These are phyloP conservation scores for Thumatha senex DNA, from an alignment of 2,888 invertebrate genomes.

Conservation along the genomic window DNA sequence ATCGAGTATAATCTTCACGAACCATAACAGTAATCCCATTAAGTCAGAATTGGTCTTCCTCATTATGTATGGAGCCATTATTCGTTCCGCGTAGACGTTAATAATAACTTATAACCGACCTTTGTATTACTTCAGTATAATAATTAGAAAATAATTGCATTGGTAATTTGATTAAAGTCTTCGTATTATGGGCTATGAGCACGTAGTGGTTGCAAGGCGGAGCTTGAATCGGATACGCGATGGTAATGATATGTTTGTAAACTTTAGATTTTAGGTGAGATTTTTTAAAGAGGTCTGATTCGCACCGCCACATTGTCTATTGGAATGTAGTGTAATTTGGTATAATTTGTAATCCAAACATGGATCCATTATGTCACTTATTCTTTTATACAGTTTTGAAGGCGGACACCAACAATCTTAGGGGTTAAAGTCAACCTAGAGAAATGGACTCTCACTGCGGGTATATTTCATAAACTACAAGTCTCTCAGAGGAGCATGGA, in stretches of 20 bases:
- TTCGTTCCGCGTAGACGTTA: slow-evolving; percentile 32
- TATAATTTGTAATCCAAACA: too few species aligned
- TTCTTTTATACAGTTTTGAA: too few species aligned
- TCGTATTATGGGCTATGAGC: slow-evolving; percentile 15
- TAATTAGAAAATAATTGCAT: slow-evolving; percentile 32
- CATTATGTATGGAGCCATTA: slow-evolving; percentile 18
- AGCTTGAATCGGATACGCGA: slow-evolving; percentile 13
- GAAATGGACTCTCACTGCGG: too few species aligned
- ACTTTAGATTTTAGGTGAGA: background rate
- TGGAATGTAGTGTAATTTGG: too few species aligned
- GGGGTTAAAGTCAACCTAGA: too few species aligned
- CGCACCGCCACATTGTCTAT: too few species aligned
- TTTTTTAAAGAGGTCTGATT: too few species aligned
- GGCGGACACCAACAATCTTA: too few species aligned
- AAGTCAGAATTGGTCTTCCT: slow-evolving; percentile 19
- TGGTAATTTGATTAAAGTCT: slow-evolving; percentile 34
- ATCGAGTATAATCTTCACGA: background rate
- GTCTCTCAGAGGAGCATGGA: too few species aligned
- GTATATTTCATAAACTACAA: too few species aligned
- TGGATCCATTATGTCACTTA: too few species aligned
- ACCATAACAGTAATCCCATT: slow-evolving; percentile 3
- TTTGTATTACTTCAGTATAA: slow-evolving; percentile 8
- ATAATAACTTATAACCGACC: slow-evolving; percentile 17
- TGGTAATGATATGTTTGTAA: background rate
- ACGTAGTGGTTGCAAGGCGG: background rate